A percentile compares a stretch with the other conserved stretches of the same genome.
Conservation (phyloP, 2,888 invertebrate genomes). For the Trilocha varians region DNA sequence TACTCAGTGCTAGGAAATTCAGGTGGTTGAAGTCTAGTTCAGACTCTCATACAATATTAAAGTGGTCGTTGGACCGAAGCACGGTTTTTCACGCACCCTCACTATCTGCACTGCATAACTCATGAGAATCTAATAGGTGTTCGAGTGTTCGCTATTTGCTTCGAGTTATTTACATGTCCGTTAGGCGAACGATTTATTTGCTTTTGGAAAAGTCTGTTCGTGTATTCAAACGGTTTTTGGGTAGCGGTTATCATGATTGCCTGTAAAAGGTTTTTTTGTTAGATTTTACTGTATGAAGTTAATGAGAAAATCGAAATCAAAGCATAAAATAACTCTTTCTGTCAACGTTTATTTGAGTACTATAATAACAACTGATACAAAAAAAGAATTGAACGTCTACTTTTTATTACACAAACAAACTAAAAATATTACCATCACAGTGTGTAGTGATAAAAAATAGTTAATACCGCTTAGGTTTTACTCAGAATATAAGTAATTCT, state of each 20-base stretch:
- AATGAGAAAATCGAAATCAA: no score
- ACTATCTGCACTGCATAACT: conserved; percentile 57
- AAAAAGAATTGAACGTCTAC: no score
- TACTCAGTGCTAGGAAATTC: neutral
- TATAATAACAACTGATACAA: no score
- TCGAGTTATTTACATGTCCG: conserved; percentile 49
- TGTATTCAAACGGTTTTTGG: conserved; percentile 17
- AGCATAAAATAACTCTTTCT: no score
- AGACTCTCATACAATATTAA: conserved; percentile 67
- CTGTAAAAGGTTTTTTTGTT: no score
- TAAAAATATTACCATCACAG: no score
- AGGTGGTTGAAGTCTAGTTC: conserved; percentile 37
- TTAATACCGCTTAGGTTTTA: no score
- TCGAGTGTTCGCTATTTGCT: conserved; percentile 50
- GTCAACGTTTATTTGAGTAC: no score
- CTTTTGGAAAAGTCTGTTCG: conserved; percentile 26
- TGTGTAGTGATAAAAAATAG: no score
- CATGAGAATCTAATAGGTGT: conserved; percentile 63
- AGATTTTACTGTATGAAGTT: no score
- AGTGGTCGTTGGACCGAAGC: conserved; percentile 35
- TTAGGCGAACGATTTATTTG: conserved; percentile 21
- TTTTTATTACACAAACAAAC: no score
- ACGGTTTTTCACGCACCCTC: conserved; percentile 61
- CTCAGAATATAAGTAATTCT: no score
- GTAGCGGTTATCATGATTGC: neutral